Percentiles rank a stretch among this genome's conserved stretches.
These are phyloP conservation scores for Solea senegalensis DNA, from an alignment of 2,113 vertebrate genomes.

Conservation along the genomic window DNA sequence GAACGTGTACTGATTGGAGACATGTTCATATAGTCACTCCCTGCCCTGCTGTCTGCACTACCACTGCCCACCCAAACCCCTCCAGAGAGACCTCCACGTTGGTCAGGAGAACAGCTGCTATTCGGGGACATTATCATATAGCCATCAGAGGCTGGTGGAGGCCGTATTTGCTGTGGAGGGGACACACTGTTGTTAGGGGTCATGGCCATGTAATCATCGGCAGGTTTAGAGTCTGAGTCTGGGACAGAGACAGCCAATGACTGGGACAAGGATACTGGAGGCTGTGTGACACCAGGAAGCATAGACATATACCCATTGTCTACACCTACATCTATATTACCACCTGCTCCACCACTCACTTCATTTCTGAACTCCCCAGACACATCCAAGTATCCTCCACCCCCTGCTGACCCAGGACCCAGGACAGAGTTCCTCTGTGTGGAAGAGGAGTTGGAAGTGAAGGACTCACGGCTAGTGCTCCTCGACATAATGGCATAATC, in stretches of 20 bases:
- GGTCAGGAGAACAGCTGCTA: constrained; percentile 83
- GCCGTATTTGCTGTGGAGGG: constrained; percentile 78
- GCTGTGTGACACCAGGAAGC: constrained; percentile 79
- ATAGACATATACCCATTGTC: constrained; percentile 85
- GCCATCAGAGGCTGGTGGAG: constrained; percentile 73
- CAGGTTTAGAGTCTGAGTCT: constrained; percentile 71
- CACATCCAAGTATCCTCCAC: constrained; percentile 77
- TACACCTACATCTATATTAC: constrained; percentile 48
- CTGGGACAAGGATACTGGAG: constrained; percentile 69
- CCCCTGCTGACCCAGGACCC: constrained; percentile 39
- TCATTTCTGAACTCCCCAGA: constrained; percentile 72
- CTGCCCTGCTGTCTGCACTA: constrained; percentile 73
- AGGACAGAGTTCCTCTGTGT: constrained; percentile 53
- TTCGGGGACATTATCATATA: constrained; percentile 87
- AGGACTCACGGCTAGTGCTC: constrained; percentile 78
- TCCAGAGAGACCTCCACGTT: constrained; percentile 67
- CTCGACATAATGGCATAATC: constrained; percentile 77
- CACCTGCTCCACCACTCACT: constrained; percentile 37
- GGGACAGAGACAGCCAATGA: constrained; percentile 72
- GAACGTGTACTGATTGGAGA: constrained; percentile 81
- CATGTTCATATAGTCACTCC: constrained; percentile 87
- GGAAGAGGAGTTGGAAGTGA: constrained; percentile 61
- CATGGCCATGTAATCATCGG: constrained; percentile 85
- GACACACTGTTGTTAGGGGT: constrained; percentile 82
- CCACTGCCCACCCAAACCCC: constrained; percentile 73